Conservation (phyloP, 2,113 vertebrate species). For the Nannobrachium achirus region DNA sequence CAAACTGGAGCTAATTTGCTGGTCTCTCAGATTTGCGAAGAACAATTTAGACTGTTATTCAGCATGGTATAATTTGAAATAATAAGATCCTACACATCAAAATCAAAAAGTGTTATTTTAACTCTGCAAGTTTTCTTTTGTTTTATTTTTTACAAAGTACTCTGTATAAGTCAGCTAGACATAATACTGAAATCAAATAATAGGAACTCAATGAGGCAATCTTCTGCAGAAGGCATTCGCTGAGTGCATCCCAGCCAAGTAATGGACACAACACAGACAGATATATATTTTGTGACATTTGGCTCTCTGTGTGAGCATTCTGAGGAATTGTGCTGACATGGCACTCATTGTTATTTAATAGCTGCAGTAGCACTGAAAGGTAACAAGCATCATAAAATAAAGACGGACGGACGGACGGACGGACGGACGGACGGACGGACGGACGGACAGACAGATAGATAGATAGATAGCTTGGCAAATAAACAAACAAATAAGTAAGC, state of each 20-base stretch:
- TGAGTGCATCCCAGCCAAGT: constrained; percentile 28
- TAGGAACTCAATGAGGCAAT: no score
- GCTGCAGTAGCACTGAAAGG: no score
- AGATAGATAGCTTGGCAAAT: not conserved
- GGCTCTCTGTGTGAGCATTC: constrained; percentile 45
- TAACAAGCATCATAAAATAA: no score
- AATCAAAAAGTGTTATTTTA: no score
- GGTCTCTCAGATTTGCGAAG: constrained; percentile 2
- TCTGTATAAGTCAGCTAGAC: not conserved
- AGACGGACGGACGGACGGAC: not conserved
- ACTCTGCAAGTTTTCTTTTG: no score
- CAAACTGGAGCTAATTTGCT: constrained; percentile 42
- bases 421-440: not conserved
- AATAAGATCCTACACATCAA: not conserved
- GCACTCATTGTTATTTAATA: constrained; percentile 44
- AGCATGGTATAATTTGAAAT: not conserved
- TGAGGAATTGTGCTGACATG: constrained; percentile 39
- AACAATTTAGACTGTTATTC: constrained; percentile 1
- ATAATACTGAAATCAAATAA: not conserved
- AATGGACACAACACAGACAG: constrained; percentile 27
- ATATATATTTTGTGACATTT: constrained; percentile 45
- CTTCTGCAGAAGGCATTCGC: constrained; percentile 44
- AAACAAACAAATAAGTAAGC: not conserved
- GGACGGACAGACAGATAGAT: not conserved
- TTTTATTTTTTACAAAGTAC: no score